Evolutionary conservation across 1,140 invertebrate species (phyloP), one percentile per base, ranked within the genome.

Genomic region (Ceratoteleas bidentatus): DNA sequence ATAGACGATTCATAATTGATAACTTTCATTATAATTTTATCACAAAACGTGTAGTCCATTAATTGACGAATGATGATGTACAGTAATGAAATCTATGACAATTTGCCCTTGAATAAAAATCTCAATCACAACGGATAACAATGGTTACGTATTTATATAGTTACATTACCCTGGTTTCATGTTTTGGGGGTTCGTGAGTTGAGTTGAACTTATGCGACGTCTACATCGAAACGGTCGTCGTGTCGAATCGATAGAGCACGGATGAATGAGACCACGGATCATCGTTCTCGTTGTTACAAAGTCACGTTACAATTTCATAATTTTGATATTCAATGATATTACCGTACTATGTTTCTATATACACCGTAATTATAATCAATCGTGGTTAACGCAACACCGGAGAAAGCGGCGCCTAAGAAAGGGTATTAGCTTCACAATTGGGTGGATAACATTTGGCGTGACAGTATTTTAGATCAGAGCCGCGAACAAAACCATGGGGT

Each of bases 11-110:
- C 66, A 43, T 50, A 58, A 79, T 72, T 73, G 62, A 73, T 79
- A 79, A 73, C 69, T 73, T 73, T 74, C 69, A 80, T 62, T 69
- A 74, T 64, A 80, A 80, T 68, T 62, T 73, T 73, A 80, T 73
- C 77, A 68, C 69, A 62, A 68, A 73, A 80, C 9, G 62, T 52
- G 32, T 73, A 43, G 38, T 74, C 50, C 9, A 16, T 70, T 73
- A 79, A 79, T 79, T 79, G 76, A 79, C 76, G 54, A 79, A 80
- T 74, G 69, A 68, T 57, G 56, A 74, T 62, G 69, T 56, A 36
- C 43, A 74, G 4, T 24, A 24, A 73, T 74, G 50, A 73, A 80
- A 80, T 61, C 0, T 9, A 58, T 57, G 64, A 54, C 15, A 54
- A 66, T 38, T 54, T 45, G 2, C 6, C 24, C 24, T 78, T 13